A percentile compares a stretch with the other conserved stretches of the same genome.
These are phyloP conservation scores for Linnaemya vulpina DNA, from an alignment of 2,888 invertebrate species.

Conservation along the genomic window DNA sequence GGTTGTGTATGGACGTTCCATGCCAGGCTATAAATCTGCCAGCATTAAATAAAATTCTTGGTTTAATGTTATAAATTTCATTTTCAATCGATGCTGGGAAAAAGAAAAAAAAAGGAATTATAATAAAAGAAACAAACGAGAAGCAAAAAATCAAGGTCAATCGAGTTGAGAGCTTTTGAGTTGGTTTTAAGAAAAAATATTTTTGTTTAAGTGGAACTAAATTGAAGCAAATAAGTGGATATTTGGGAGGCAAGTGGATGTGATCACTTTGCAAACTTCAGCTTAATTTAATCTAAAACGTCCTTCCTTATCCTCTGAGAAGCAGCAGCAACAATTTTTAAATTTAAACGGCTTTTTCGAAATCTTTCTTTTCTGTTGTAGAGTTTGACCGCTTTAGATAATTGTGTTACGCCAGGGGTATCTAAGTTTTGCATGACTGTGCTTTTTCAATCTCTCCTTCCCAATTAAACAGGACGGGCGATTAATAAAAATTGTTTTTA, in stretches of 20 bases:
- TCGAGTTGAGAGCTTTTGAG: not conserved
- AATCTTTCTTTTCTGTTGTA: no score
- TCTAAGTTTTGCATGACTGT: no score
- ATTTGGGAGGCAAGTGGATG: not conserved
- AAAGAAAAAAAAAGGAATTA: not conserved
- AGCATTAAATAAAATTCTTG: conserved; percentile 10
- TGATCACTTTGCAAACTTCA: not conserved
- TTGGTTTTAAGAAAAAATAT: not conserved
- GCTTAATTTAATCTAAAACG: no score
- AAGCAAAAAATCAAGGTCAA: not conserved
- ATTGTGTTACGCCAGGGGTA: no score
- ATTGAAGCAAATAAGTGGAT: not conserved
- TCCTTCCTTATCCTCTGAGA: no score
- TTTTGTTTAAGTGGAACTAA: not conserved
- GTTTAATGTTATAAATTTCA: conserved; percentile 21
- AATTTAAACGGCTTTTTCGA: no score
- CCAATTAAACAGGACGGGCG: no score
- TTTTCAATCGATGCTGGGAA: conserved; percentile 5
- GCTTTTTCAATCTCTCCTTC: no score
- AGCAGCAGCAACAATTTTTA: no score
- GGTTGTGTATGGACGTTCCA: not conserved
- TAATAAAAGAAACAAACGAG: not conserved
- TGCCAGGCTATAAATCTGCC: conserved; percentile 12
- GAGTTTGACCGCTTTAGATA: no score
- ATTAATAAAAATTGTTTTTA: no score